A percentile compares a stretch with the other conserved stretches of the same genome.
phyloP scores from a whole-genome alignment of 2,797 vertebrate genomes.

The Oreochromis mossambicus region DNA sequence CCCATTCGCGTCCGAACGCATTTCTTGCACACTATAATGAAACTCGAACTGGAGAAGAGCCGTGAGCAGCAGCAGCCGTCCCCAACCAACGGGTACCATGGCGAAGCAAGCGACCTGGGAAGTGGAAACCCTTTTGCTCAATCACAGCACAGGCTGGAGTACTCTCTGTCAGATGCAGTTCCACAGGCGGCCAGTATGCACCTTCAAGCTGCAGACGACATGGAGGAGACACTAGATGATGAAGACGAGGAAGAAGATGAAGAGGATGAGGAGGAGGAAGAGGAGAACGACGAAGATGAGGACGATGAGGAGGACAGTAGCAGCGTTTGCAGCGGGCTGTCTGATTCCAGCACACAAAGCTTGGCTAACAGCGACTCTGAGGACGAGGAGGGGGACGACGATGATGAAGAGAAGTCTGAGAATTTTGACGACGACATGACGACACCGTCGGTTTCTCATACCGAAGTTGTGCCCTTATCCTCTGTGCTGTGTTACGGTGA shows the following conservation, averaged over 20 bases:
- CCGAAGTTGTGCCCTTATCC: conserved; percentile 83
- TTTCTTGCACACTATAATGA: conserved; percentile 99
- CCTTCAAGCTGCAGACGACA: conserved; percentile 83
- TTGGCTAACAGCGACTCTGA: conserved; percentile 94
- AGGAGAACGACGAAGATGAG: conserved; percentile 72
- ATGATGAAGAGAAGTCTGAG: conserved; percentile 84
- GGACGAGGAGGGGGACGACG: conserved; percentile 84
- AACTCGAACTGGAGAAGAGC: conserved; percentile 96
- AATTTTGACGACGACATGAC: conserved; percentile 78
- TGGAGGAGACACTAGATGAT: conserved; percentile 86
- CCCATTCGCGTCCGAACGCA: conserved; percentile 98
- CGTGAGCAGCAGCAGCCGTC: conserved; percentile 85
- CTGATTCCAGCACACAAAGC: conserved; percentile 96
- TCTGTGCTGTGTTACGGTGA: conserved; percentile 90
- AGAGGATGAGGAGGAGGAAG: conserved; percentile 80
- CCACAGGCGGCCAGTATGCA: conserved; percentile 85
- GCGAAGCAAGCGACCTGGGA: conserved; percentile 73
- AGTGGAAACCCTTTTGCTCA: conserved; percentile 80
- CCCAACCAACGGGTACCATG: conserved; percentile 80
- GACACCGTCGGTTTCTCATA: conserved; percentile 58
- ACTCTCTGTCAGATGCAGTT: conserved; percentile 82
- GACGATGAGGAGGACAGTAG: conserved; percentile 89
- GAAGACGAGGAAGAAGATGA: conserved; percentile 87
- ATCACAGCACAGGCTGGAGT: conserved; percentile 84
- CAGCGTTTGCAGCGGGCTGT: conserved; percentile 93